Evolutionary conservation across 2,888 invertebrate genomes (phyloP).

Genomic region (Nephrotoma appendiculata): DNA sequence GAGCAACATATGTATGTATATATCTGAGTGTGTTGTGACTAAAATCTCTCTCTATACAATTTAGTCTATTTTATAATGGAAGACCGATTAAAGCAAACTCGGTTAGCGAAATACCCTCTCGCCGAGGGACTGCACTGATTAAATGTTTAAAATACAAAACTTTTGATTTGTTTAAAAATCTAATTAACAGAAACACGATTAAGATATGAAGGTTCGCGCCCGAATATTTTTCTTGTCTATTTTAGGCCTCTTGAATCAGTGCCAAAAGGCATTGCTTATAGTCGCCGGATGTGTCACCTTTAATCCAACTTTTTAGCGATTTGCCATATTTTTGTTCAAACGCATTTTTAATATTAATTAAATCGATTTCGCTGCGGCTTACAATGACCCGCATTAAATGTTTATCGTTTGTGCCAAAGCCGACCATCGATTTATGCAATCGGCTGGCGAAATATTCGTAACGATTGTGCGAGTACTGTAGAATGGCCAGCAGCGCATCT

Average conservation of each 20-base stretch:
- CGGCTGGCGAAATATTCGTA: slow-evolving; percentile 74
- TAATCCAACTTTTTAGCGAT: slow-evolving; percentile 62
- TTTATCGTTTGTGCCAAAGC: slow-evolving; percentile 76
- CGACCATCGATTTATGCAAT: slow-evolving; percentile 77
- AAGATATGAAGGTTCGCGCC: background rate
- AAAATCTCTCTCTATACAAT: background rate
- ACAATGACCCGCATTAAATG: slow-evolving; percentile 74
- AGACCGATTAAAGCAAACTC: background rate
- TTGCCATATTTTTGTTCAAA: slow-evolving; percentile 62
- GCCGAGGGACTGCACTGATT: background rate
- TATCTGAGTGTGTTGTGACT: background rate
- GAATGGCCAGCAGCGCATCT: slow-evolving; percentile 66
- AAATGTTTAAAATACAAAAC: background rate
- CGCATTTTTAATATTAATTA: slow-evolving; percentile 69
- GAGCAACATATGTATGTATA: background rate
- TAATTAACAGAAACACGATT: background rate
- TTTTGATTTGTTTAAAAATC: background rate
- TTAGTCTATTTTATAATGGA: background rate
- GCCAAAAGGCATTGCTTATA: slow-evolving; percentile 73
- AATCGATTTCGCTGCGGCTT: slow-evolving; percentile 70
- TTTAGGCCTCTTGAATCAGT: slow-evolving; percentile 37
- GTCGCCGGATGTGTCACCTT: slow-evolving; percentile 73
- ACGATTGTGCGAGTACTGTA: slow-evolving; percentile 64
- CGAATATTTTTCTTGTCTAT: background rate
- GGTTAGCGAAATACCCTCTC: background rate